Percentiles rank a stretch among this genome's conserved stretches.
phyloP scores from a whole-genome alignment of 2,797 vertebrate species.

The Hephaestus fuliginosus region DNA sequence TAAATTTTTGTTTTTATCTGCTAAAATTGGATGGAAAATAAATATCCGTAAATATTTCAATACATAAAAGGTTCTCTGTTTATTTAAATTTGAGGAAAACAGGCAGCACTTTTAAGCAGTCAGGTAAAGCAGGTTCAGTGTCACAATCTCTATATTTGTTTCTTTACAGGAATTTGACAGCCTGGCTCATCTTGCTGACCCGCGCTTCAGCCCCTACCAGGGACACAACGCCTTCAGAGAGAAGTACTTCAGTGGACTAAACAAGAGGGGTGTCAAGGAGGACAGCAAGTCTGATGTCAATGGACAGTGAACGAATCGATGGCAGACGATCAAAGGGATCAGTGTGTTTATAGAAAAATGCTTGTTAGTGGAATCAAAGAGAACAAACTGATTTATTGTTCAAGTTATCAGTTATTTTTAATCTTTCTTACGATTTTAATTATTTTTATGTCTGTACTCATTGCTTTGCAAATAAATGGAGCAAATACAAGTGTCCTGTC shows the following conservation, averaged over 20 bases:
- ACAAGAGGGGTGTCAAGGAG: slow-evolving; percentile 90
- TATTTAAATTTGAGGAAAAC: not conserved
- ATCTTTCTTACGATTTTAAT: slow-evolving; percentile 46
- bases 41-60: not conserved
- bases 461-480: slow-evolving; percentile 69
- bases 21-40: not conserved
- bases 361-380: slow-evolving; percentile 20
- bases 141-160: slow-evolving; percentile 13
- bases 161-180: slow-evolving; percentile 88
- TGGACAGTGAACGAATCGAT: slow-evolving; percentile 38
- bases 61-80: not conserved
- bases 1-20: not conserved
- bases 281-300: slow-evolving; percentile 54
- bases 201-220: slow-evolving; percentile 87
- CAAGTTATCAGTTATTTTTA: slow-evolving; percentile 35
- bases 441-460: slow-evolving; percentile 45
- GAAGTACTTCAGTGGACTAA: slow-evolving; percentile 97
- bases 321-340: not conserved
- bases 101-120: not conserved
- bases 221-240: slow-evolving; percentile 98
- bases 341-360: not conserved
- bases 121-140: not conserved
- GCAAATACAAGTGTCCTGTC: not conserved
- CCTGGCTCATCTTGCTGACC: slow-evolving; percentile 83
- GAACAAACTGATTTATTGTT: slow-evolving; percentile 21